A percentile compares a stretch with the other conserved stretches of the same genome.
phyloP scores from a whole-genome alignment of 2,797 vertebrate species.

The Labeo calbasu region DNA sequence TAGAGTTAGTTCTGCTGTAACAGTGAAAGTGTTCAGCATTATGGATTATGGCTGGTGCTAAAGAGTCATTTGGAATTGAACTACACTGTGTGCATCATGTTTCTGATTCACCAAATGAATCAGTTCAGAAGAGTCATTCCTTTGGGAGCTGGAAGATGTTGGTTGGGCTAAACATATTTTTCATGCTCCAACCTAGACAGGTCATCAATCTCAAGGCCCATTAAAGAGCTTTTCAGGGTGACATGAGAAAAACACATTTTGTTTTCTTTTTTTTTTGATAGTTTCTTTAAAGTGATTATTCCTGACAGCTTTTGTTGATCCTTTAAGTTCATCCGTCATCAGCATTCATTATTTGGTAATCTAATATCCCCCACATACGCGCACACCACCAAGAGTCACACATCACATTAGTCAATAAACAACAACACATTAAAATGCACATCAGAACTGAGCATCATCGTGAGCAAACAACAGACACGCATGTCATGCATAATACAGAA shows the following conservation, averaged over 20 bases:
- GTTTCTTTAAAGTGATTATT: not conserved
- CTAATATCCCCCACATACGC: not conserved
- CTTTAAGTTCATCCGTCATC: not conserved
- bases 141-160: not conserved
- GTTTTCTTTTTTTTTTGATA: not conserved
- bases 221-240: not conserved
- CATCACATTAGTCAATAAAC: not conserved
- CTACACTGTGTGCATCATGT: not conserved
- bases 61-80: not conserved
- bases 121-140: not conserved
- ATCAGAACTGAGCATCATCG: not conserved
- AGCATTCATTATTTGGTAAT: conserved; percentile 10
- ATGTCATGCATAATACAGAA: not conserved
- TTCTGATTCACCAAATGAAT: not conserved
- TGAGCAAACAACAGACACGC: not conserved
- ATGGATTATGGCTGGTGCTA: too few species aligned
- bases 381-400: not conserved
- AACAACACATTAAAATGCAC: conserved; percentile 12
- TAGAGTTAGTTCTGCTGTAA: not conserved
- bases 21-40: not conserved
- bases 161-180: not conserved
- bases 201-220: not conserved
- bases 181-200: not conserved
- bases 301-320: not conserved
- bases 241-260: not conserved